Evolutionary conservation across 2,113 vertebrate species (phyloP).

Genomic region (Tyrannus savana): DNA sequence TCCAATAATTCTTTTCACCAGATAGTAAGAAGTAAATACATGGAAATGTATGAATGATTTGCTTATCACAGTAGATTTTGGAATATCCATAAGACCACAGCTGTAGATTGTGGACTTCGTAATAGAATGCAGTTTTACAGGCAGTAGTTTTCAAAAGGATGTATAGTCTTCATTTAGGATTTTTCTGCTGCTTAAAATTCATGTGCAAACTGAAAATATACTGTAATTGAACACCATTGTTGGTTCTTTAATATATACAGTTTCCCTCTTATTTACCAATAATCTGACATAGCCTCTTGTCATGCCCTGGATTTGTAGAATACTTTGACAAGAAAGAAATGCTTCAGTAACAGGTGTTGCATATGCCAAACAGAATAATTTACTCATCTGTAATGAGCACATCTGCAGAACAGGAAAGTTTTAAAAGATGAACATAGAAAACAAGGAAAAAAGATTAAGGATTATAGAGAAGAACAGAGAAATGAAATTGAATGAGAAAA

Average conservation of each 20-base stretch:
- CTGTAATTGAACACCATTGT: neutral
- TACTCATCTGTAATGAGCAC: neutral
- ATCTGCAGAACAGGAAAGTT: neutral
- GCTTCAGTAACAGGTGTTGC: neutral
- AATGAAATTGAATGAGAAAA: neutral
- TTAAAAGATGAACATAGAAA: neutral
- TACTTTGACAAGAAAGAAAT: neutral
- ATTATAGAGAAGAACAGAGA: neutral
- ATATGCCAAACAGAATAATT: neutral
- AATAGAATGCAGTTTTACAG: neutral
- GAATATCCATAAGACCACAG: neutral
- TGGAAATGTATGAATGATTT: slow-evolving; percentile 28
- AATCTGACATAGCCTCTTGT: neutral
- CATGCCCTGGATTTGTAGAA: neutral
- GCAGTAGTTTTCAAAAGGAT: neutral
- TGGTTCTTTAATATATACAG: neutral
- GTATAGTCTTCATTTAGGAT: neutral
- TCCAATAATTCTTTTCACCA: slow-evolving; percentile 35
- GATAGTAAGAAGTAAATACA: slow-evolving; percentile 23
- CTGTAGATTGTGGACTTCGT: neutral
- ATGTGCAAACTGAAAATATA: neutral
- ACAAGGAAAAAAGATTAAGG: neutral
- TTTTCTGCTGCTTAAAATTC: neutral
- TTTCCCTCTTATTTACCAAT: slow-evolving; percentile 5
- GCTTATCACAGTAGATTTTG: slow-evolving; percentile 24